Percentiles rank a stretch among this genome's conserved stretches.
These are phyloP conservation scores for Cairina moschata DNA, from an alignment of 2,113 vertebrate genomes.

Conservation along the genomic window DNA sequence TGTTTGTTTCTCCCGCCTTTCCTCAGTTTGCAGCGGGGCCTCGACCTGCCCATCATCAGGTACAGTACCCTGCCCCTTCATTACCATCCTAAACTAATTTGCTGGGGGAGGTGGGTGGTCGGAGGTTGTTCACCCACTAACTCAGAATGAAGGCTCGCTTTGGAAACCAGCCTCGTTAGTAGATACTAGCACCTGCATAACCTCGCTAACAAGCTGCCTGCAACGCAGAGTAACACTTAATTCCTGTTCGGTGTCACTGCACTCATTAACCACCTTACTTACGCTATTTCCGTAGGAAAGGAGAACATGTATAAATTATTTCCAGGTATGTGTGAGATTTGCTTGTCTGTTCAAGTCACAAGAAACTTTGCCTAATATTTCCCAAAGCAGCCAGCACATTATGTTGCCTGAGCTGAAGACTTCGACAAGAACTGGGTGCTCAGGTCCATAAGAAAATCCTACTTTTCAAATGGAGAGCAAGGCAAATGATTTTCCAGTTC, in stretches of 20 bases:
- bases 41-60: conserved; percentile 98
- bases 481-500: background rate
- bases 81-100: conserved; percentile 55
- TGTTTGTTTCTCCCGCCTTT: conserved; percentile 86
- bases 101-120: conserved; percentile 34
- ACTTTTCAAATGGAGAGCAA: background rate
- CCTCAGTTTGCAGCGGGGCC: conserved; percentile 97
- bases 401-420: background rate
- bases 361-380: accelerated
- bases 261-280: background rate
- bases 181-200: background rate
- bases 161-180: background rate
- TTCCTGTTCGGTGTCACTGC: background rate
- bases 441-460: background rate
- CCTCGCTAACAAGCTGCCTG: background rate
- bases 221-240: background rate
- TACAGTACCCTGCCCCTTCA: conserved; percentile 84
- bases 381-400: background rate
- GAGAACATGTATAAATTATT: background rate
- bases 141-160: conserved; percentile 20
- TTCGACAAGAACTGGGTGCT: background rate
- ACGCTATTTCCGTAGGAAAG: accelerated
- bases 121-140: conserved; percentile 47
- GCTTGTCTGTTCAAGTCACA: background rate
- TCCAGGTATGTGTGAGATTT: background rate